phyloP scores from a whole-genome alignment of 1,140 invertebrate species.

The Anagrus nilaparvatae region DNA sequence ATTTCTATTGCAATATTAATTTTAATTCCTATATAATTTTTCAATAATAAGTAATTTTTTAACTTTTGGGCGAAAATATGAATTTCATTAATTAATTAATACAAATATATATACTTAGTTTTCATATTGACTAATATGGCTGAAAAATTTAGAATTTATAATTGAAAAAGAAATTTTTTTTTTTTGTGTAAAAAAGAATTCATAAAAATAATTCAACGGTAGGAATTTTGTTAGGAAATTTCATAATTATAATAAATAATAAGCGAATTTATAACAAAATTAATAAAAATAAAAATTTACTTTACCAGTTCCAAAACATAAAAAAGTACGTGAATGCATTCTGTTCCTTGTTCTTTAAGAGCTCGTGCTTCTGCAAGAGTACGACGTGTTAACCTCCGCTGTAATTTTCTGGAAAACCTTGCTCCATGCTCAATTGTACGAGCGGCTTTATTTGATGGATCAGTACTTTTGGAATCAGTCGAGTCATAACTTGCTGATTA shows the following conservation, averaged over 20 bases:
- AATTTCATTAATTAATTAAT: too few relatives aligned
- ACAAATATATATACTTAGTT: too few relatives aligned
- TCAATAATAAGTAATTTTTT: too few relatives aligned
- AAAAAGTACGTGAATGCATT: slow-evolving; percentile 63
- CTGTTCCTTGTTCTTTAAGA: slow-evolving; percentile 64
- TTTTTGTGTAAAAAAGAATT: not conserved
- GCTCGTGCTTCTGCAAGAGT: slow-evolving; percentile 64
- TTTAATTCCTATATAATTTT: too few relatives aligned
- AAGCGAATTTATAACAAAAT: not conserved
- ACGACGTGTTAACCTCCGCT: slow-evolving; percentile 58
- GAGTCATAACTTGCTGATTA: too few relatives aligned
- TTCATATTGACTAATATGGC: too few relatives aligned
- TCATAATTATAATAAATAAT: not conserved
- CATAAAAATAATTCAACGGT: not conserved
- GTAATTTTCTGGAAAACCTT: slow-evolving; percentile 56
- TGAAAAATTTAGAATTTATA: too few relatives aligned
- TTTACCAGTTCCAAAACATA: slow-evolving; percentile 65
- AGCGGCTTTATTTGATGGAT: slow-evolving; percentile 44
- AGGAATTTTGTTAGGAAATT: not conserved
- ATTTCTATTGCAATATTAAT: too few relatives aligned
- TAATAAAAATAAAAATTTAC: slow-evolving; percentile 6
- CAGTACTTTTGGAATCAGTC: slow-evolving; percentile 5
- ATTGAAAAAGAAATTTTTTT: too few relatives aligned
- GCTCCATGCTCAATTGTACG: slow-evolving; percentile 67
- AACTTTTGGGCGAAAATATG: too few relatives aligned